Conservation (phyloP, 1,140 invertebrate species). For the Pseudoatta argentina region DNA sequence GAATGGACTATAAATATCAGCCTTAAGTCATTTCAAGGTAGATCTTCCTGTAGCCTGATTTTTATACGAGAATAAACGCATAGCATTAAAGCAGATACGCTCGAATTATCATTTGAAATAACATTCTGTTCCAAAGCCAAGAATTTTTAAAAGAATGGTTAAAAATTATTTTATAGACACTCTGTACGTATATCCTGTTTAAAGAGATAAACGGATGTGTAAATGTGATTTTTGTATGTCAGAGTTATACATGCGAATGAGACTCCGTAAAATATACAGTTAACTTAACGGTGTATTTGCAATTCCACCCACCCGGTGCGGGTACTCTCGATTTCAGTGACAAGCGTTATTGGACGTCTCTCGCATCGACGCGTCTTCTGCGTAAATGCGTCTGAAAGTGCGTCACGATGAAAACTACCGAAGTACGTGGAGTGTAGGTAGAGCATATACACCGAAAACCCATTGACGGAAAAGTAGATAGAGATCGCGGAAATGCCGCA, state of each 20-base stretch:
- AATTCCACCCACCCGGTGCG: not conserved
- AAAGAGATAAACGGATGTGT: not conserved
- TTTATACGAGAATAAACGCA: not conserved
- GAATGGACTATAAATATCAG: no score
- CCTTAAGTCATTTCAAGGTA: not conserved
- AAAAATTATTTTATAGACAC: not conserved
- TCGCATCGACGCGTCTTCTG: slow-evolving; percentile 68
- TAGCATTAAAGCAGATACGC: not conserved
- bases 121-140: not conserved
- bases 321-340: slow-evolving; percentile 10
- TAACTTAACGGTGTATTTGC: slow-evolving; percentile 15
- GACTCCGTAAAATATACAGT: not conserved
- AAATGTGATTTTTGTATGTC: slow-evolving; percentile 26
- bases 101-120: not conserved
- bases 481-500: not conserved
- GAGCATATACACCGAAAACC: slow-evolving; percentile 43
- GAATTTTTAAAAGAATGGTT: not conserved
- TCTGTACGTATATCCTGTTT: not conserved
- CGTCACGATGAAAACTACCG: slow-evolving; percentile 70
- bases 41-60: not conserved
- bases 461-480: slow-evolving; percentile 25
- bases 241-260: not conserved
- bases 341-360: slow-evolving; percentile 63
- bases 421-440: not conserved
- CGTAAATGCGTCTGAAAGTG: slow-evolving; percentile 62